Percentiles rank a stretch among this genome's conserved stretches.
Conservation (phyloP, 1,140 invertebrate species). For the Aphelenchoides fujianensis region DNA sequence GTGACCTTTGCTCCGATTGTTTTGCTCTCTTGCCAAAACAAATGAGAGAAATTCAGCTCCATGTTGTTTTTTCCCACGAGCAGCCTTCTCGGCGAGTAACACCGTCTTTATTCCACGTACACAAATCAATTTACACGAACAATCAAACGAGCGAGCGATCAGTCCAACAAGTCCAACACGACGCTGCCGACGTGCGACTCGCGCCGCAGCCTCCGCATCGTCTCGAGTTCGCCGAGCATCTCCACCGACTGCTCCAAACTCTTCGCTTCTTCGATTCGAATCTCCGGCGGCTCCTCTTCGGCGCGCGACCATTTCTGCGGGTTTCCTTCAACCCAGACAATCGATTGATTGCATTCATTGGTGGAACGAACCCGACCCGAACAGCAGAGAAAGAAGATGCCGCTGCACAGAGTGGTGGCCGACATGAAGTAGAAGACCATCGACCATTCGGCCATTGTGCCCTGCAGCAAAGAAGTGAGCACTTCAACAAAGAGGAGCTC, state of each 20-base stretch:
- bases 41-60: no score
- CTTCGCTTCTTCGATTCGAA: neutral
- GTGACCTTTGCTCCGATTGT: no score
- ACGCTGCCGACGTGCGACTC: slow-evolving; percentile 18
- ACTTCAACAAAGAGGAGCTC: no score
- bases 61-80: no score
- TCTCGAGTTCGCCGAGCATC: neutral
- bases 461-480: no score
- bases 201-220: neutral
- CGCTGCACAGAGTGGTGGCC: slow-evolving; percentile 29
- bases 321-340: neutral
- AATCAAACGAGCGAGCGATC: slow-evolving; percentile 2
- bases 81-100: no score
- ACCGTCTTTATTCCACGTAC: no score
- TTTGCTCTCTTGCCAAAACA: no score
- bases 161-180: slow-evolving; percentile 20
- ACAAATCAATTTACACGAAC: neutral
- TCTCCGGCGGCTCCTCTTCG: slow-evolving; percentile 12
- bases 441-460: slow-evolving; percentile 44
- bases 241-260: neutral
- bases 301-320: slow-evolving; percentile 5
- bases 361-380: slow-evolving; percentile 40
- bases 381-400: slow-evolving; percentile 41
- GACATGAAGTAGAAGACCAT: slow-evolving; percentile 41
- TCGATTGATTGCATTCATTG: slow-evolving; percentile 3